phyloP scores from a whole-genome alignment of 2,113 vertebrate genomes.

The Neolamprologus longior region DNA sequence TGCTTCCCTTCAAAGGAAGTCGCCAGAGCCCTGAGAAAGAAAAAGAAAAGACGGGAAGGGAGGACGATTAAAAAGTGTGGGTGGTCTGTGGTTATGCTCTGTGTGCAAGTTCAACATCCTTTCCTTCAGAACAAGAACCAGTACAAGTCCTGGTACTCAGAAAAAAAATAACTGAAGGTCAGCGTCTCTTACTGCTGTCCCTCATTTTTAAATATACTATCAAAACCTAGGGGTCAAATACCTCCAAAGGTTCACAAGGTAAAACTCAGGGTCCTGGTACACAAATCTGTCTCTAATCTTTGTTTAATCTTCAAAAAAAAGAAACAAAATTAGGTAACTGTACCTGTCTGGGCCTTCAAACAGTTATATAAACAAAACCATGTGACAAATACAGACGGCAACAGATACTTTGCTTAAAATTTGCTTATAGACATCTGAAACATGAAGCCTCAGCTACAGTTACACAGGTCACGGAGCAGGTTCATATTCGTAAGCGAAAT shows the following conservation, averaged over 20 bases:
- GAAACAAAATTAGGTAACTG: background rate
- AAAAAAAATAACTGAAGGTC: background rate
- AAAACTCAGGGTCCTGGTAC: background rate
- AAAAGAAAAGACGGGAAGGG: background rate
- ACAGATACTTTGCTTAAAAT: background rate
- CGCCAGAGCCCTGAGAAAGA: slow-evolving; percentile 86
- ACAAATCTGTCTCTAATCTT: background rate
- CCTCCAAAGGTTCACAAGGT: background rate
- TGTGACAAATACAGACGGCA: background rate
- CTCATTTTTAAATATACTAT: background rate
- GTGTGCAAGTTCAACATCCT: background rate
- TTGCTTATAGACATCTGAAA: background rate
- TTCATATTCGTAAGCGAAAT: background rate
- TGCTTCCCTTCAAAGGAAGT: slow-evolving; percentile 99
- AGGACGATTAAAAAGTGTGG: background rate
- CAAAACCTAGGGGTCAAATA: background rate
- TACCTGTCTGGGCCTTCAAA: background rate
- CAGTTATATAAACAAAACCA: background rate
- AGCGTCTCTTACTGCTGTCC: background rate
- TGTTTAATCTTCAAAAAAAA: background rate
- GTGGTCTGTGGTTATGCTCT: background rate
- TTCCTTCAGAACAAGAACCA: background rate
- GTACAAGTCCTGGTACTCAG: background rate
- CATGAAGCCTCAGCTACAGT: background rate
- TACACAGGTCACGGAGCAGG: background rate